Base-by-base conservation (phyloP, 1,140 invertebrate species). In the Drosophila nannoptera region DNA sequence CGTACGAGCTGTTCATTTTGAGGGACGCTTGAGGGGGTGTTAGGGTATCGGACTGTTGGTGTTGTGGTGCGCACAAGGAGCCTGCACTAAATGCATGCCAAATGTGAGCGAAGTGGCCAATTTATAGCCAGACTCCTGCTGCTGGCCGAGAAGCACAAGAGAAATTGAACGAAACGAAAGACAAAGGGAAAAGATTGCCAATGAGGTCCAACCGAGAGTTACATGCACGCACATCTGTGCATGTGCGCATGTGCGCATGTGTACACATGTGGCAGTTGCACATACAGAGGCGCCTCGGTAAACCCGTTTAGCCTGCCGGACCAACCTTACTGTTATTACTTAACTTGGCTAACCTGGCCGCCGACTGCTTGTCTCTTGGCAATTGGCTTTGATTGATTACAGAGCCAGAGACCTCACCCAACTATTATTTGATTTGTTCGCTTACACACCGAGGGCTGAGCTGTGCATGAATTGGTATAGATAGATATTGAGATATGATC, bases 81-180 rank as follows among this genome's bases (percentile, higher is more conserved):
- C 58, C 63, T 40, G 42, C 77, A 63, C 67, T 52, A 61, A 87
- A 87, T 87, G 84, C 74, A 73, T 81, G 72, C 71, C 58, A 77
- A 72, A 61, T 29, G 52, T 56, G 32, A 56, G 29, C 9, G 46
- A 53, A 64, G 36, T 36, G 63, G 67, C 74, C 80, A 70, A 87
- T 87, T 87, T 87, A 87, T 87, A 87, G 62, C 36, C 35, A 52
- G 38, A 54, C 52, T 61, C 69, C 65, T 67, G 52, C 65, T 67
- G 52, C 29, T 55, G 12, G 54, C 60, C 48, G 49, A 59, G 31
- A 50, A 52, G 33, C 12, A 52, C 31, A 33, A 31, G 22, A 42
- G 42, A 14, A 46, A 43, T 7, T 43, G 32, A 22, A 40, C 16
- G 32, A 33, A 49, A 63, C 38, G 48, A 69, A 63, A 38, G 11